Percentiles rank a stretch among this genome's conserved stretches.
Conservation (phyloP, 2,888 invertebrate genomes). For the Coenonympha glycerion region DNA sequence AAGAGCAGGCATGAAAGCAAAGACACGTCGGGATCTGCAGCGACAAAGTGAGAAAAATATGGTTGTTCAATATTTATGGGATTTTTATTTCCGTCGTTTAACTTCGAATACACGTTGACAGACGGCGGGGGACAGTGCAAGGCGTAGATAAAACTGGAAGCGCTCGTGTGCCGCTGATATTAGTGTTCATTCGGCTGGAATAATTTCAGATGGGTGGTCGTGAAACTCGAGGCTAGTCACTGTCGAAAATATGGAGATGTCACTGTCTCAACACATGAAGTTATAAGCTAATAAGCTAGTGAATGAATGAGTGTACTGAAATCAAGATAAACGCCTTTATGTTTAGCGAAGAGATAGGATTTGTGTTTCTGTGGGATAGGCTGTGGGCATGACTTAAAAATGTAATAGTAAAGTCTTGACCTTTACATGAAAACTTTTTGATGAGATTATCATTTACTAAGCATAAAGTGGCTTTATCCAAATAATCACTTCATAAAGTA, state of each 20-base stretch:
- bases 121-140: conserved; percentile 41
- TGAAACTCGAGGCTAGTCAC: neutral
- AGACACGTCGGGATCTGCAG: conserved; percentile 47
- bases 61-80: conserved; percentile 74
- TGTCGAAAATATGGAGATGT: neutral
- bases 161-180: conserved; percentile 23
- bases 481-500: too few species aligned
- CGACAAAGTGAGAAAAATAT: conserved; percentile 75
- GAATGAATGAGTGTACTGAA: too few species aligned
- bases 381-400: too few species aligned
- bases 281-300: neutral
- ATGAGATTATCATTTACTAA: too few species aligned
- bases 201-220: conserved; percentile 1
- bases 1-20: conserved; percentile 34
- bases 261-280: neutral
- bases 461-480: too few species aligned
- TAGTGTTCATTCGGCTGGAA: conserved; percentile 9
- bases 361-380: too few species aligned
- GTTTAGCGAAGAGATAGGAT: too few species aligned
- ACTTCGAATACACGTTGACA: conserved; percentile 56
- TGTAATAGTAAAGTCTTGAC: too few species aligned
- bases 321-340: too few species aligned
- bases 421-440: too few species aligned
- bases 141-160: conserved; percentile 35
- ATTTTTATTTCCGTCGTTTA: conserved; percentile 72